These are phyloP conservation scores for Theocolax elegans DNA, from an alignment of 1,140 invertebrate species.

Conservation along the genomic window DNA sequence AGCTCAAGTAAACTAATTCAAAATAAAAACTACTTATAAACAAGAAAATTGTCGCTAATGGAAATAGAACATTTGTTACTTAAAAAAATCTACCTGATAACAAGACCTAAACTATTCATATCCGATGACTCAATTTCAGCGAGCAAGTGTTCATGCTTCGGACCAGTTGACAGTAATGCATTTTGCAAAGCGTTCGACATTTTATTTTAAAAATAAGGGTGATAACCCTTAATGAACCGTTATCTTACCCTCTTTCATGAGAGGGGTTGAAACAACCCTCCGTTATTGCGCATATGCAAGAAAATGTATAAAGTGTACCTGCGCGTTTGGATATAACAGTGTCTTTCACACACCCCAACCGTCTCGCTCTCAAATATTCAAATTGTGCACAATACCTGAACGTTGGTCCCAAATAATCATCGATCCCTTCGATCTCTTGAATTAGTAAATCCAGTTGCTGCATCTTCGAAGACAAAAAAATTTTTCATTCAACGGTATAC, in stretches of 20 bases:
- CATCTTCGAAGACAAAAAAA: constrained; percentile 55
- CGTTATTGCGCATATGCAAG: constrained; percentile 58
- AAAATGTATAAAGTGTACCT: constrained; percentile 32
- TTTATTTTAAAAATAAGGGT: background rate
- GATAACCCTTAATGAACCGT: no score
- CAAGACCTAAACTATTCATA: constrained; percentile 72
- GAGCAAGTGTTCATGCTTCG: constrained; percentile 71
- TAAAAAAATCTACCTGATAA: constrained; percentile 70
- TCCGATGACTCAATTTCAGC: constrained; percentile 76
- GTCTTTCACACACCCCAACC: background rate
- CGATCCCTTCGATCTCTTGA: constrained; percentile 90
- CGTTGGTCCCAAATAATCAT: constrained; percentile 90
- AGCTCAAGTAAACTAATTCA: background rate
- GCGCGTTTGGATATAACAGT: constrained; percentile 48
- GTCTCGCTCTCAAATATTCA: constrained; percentile 22
- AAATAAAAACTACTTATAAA: no score
- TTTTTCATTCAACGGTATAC: no score
- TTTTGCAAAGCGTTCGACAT: constrained; percentile 51
- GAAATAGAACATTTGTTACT: no score
- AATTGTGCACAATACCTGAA: constrained; percentile 72
- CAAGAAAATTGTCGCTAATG: no score
- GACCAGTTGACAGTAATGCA: constrained; percentile 53
- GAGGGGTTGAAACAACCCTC: constrained; percentile 40
- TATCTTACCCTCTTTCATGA: background rate
- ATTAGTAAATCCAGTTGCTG: constrained; percentile 75